phyloP scores from a whole-genome alignment of 2,888 invertebrate genomes.

The Synergus laeviventris region DNA sequence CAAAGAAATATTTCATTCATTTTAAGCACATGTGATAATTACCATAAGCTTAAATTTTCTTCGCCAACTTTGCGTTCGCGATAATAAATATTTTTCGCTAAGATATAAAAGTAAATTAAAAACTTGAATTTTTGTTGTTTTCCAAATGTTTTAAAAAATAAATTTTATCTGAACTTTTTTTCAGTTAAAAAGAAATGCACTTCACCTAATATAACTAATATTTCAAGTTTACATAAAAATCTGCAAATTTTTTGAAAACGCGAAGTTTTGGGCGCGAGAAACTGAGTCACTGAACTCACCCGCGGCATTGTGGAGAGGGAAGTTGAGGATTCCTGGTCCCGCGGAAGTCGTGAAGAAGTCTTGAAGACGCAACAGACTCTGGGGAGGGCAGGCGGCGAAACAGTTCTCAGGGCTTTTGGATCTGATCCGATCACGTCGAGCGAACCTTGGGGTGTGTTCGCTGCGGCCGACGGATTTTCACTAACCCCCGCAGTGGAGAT shows the following conservation, averaged over 20 bases:
- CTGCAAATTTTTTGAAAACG: background rate
- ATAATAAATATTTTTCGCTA: too few relatives aligned
- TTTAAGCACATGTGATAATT: too few relatives aligned
- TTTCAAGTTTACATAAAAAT: background rate
- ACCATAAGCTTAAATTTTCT: too few relatives aligned
- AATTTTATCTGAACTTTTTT: background rate
- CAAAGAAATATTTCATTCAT: too few relatives aligned
- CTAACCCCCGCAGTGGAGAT: constrained; percentile 59
- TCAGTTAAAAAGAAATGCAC: background rate
- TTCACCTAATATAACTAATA: background rate
- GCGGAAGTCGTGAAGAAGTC: background rate
- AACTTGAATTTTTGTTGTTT: too few relatives aligned
- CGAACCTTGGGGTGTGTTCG: constrained; percentile 60
- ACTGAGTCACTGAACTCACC: constrained; percentile 54
- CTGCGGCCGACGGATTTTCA: constrained; percentile 65
- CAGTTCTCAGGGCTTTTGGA: constrained; percentile 62
- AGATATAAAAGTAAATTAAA: too few relatives aligned
- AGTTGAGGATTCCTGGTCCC: constrained; percentile 14
- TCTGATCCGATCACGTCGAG: constrained; percentile 51
- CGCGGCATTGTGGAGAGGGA: constrained; percentile 55
- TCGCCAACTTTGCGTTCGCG: too few relatives aligned
- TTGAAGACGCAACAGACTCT: constrained; percentile 39
- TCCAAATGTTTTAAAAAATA: background rate
- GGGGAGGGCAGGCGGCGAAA: constrained; percentile 60
- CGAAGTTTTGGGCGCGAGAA: background rate